Conservation (phyloP, 2,888 invertebrate species). For the Tetheella fluctuosa region DNA sequence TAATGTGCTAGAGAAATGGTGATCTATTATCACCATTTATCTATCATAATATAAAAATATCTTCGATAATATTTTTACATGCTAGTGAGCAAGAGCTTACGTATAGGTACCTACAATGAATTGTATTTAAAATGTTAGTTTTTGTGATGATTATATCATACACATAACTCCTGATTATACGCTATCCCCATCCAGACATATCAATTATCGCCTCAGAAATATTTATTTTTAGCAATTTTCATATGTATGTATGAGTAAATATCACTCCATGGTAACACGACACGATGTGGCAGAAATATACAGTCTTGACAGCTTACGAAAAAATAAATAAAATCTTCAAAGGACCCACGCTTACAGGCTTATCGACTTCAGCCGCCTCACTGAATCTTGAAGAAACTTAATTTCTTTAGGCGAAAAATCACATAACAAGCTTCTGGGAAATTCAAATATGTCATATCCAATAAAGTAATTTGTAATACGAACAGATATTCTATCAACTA, state of each 20-base stretch:
- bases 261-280: conserved; percentile 16
- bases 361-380: conserved; percentile 36
- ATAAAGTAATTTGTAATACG: neutral
- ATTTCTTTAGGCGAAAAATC: conserved; percentile 33
- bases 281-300: conserved; percentile 19
- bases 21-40: too few species aligned
- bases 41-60: too few species aligned
- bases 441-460: neutral
- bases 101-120: too few species aligned
- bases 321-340: conserved; percentile 37
- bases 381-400: conserved; percentile 32
- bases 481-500: neutral
- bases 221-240: neutral
- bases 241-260: too few species aligned
- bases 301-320: conserved; percentile 20
- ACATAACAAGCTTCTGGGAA: conserved; percentile 20
- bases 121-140: too few species aligned
- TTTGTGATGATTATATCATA: too few species aligned
- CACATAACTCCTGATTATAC: too few species aligned
- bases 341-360: conserved; percentile 34
- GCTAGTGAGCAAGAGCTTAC: too few species aligned
- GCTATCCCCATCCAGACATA: too few species aligned
- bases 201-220: too few species aligned
- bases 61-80: too few species aligned
- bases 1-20: too few species aligned